Evolutionary conservation across 2,113 vertebrate species (phyloP).

Genomic region (Silurus glanis): DNA sequence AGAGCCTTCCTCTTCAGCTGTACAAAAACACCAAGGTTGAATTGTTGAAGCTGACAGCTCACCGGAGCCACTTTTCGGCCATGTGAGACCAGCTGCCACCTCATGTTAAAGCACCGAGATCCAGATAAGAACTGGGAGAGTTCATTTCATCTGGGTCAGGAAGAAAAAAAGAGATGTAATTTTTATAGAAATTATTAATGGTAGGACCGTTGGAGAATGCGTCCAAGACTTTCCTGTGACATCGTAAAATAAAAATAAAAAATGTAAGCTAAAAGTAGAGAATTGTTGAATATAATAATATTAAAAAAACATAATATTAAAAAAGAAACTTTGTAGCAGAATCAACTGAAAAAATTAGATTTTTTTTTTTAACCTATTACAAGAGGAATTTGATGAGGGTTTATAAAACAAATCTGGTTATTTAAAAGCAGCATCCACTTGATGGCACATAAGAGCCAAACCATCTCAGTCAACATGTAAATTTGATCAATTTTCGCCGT

Average conservation of each 20-base stretch:
- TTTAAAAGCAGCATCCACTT: too few relatives aligned
- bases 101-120: conserved; percentile 7
- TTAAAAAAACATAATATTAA: neutral
- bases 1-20: neutral
- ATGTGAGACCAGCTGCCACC: conserved; percentile 29
- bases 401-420: too few relatives aligned
- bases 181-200: conserved; percentile 1
- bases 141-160: neutral
- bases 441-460: too few relatives aligned
- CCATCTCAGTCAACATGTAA: too few relatives aligned
- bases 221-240: neutral
- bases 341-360: too few relatives aligned
- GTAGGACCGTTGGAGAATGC: neutral
- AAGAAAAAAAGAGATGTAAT: neutral
- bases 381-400: neutral
- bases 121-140: neutral
- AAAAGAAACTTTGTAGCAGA: neutral
- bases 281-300: too few relatives aligned
- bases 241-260: neutral
- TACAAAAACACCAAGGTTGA: neutral
- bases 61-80: conserved; percentile 22
- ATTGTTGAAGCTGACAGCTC: conserved; percentile 33
- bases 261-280: neutral
- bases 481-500: too few relatives aligned
- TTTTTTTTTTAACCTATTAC: neutral